Evolutionary conservation across 2,797 vertebrate genomes (phyloP).

Genomic region (Champsocephalus esox): DNA sequence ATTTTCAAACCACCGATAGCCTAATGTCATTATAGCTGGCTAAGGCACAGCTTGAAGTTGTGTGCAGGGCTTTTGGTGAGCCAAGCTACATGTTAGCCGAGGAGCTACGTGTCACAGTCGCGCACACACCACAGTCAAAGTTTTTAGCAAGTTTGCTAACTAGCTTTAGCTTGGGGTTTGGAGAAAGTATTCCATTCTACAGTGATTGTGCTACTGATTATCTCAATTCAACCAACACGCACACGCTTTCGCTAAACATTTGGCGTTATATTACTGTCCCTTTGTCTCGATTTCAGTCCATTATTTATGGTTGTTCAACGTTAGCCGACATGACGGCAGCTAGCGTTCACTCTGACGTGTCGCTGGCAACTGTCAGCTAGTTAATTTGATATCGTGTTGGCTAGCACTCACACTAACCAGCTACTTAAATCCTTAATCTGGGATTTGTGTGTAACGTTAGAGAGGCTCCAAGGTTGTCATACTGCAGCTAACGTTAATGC

Average conservation of each 20-base stretch:
- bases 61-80: conserved; percentile 53
- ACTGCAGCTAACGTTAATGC: conserved; percentile 19
- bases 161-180: conserved; percentile 53
- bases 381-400: conserved; percentile 63
- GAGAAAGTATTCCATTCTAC: conserved; percentile 17
- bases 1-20: background rate
- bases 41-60: conserved; percentile 49
- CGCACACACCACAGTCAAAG: conserved; percentile 67
- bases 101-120: conserved; percentile 81
- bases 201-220: background rate
- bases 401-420: conserved; percentile 45
- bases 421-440: conserved; percentile 68
- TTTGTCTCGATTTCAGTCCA: background rate
- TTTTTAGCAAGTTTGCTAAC: conserved; percentile 85
- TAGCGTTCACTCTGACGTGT: conserved; percentile 51
- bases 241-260: accelerated
- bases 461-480: conserved; percentile 28
- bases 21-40: conserved; percentile 21
- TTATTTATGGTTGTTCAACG: conserved; percentile 26
- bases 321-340: conserved; percentile 50
- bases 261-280: background rate
- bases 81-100: conserved; percentile 67
- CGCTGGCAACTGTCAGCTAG: conserved; percentile 59
- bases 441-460: conserved; percentile 61
- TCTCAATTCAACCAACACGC: too few species aligned